A percentile compares a stretch with the other conserved stretches of the same genome.
These are phyloP conservation scores for Melinopterus prodromus DNA, from an alignment of 2,888 invertebrate genomes.

Conservation along the genomic window DNA sequence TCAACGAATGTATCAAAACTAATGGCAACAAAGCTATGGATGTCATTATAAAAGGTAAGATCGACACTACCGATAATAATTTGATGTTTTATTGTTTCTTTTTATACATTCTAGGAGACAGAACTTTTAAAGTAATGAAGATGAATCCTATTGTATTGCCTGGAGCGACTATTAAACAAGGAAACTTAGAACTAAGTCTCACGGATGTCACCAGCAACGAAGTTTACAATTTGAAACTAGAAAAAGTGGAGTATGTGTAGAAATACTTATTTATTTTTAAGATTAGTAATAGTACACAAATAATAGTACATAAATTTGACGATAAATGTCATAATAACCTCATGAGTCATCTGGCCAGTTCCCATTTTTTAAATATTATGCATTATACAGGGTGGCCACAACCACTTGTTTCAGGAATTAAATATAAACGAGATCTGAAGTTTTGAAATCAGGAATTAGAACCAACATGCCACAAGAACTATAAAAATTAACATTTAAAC, in stretches of 20 bases:
- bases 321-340: too few species aligned
- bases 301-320: too few species aligned
- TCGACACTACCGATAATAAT: not conserved
- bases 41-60: slow-evolving; percentile 10
- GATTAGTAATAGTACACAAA: too few species aligned
- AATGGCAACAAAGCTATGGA: slow-evolving; percentile 29
- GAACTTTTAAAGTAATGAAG: slow-evolving; percentile 13
- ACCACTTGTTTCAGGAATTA: too few species aligned
- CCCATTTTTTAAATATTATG: too few species aligned
- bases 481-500: not conserved
- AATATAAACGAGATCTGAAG: too few species aligned
- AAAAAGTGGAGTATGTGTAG: slow-evolving; percentile 14
- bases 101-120: slow-evolving; percentile 23
- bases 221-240: slow-evolving; percentile 14
- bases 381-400: too few species aligned
- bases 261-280: too few species aligned
- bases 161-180: not conserved
- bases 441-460: not conserved
- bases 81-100: not conserved
- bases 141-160: slow-evolving; percentile 9
- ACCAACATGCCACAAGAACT: not conserved
- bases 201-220: slow-evolving; percentile 18
- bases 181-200: slow-evolving; percentile 11
- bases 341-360: too few species aligned
- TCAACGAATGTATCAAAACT: slow-evolving; percentile 52